Evolutionary conservation across 2,797 vertebrate species (phyloP), one percentile per base, ranked within the genome.

Genomic region (Champsocephalus gunnari): DNA sequence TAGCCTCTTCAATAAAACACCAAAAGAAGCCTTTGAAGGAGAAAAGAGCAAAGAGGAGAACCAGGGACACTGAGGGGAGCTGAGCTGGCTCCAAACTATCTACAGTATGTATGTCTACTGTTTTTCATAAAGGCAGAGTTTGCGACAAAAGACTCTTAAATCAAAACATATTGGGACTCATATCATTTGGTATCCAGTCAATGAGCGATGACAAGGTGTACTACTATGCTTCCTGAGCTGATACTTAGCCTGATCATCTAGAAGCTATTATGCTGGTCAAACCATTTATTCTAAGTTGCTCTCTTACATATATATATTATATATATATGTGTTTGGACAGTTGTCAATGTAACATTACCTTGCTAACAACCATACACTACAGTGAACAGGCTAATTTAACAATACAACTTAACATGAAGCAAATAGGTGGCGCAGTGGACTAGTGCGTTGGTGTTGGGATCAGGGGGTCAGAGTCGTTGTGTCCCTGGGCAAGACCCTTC

Each of bases 1-100:
- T 80, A 83, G 12, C 77, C 83, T 87, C 88, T 83, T 89, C 80
- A 90, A 83, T 89, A 82, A 89, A 90, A 91, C 73, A 88, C 81
- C 77, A 80, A 72, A 79, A 80, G 78, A 72, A 71, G 55, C 66
- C 59, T 85, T 87, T 85, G 81, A 91, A 79, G 82, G 70, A 77
- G 72, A 38, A 76, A 73, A 80, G 76, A 78, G 71, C 64, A 68
- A 47, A 66, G 74, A 67, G 61, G 70, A 68, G 73, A 67, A 66
- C n/a, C 14, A 67, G 45, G 71, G 81, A 62, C 66, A 12, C 70
- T 48, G 71, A 59, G 60, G 65, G 10, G 11, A 73, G 75, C 63
- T 78, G 72, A 51, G 63, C 34, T 0, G 68, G 44, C 63, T 72
- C 50, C 28, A 75, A 82, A 79, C 62, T 43, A 73, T 62, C 74